Percentiles rank a stretch among this genome's conserved stretches.
These are phyloP conservation scores for Syngnathoides biaculeatus DNA, from an alignment of 2,113 vertebrate species.

Conservation along the genomic window DNA sequence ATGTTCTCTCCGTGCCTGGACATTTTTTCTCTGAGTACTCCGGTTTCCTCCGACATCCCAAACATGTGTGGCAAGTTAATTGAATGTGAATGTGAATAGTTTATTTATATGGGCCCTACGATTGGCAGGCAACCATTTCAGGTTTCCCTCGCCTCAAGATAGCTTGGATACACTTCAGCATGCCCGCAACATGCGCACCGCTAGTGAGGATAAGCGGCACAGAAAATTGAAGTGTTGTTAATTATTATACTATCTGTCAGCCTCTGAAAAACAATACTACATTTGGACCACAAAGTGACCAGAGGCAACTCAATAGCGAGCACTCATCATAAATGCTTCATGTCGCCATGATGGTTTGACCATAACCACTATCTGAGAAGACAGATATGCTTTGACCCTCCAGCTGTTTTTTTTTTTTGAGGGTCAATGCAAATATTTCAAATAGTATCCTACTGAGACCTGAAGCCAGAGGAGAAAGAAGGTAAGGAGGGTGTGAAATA, in stretches of 20 bases:
- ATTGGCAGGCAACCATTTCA: no score
- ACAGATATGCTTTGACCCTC: slow-evolving; percentile 54
- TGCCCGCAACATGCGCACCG: no score
- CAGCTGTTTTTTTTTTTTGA: slow-evolving; percentile 65
- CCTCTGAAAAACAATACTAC: background rate
- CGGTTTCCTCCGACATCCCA: background rate
- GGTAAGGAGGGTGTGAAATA: slow-evolving; percentile 50
- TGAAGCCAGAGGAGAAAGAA: slow-evolving; percentile 57
- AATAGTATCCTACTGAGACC: slow-evolving; percentile 47
- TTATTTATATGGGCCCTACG: no score
- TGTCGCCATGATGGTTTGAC: slow-evolving; percentile 48
- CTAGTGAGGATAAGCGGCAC: no score
- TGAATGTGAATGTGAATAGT: no score
- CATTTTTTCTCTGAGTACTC: no score
- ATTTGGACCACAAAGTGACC: slow-evolving; percentile 7
- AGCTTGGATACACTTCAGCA: no score
- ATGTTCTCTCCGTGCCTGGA: no score
- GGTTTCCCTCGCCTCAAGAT: no score
- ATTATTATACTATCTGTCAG: background rate
- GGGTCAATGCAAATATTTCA: slow-evolving; percentile 63
- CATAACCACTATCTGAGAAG: slow-evolving; percentile 56
- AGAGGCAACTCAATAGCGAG: slow-evolving; percentile 9
- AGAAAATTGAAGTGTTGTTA: no score
- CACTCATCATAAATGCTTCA: slow-evolving; percentile 47
- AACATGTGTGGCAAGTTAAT: no score